Conservation (phyloP, 2,113 vertebrate species). For the Cairina moschata region DNA sequence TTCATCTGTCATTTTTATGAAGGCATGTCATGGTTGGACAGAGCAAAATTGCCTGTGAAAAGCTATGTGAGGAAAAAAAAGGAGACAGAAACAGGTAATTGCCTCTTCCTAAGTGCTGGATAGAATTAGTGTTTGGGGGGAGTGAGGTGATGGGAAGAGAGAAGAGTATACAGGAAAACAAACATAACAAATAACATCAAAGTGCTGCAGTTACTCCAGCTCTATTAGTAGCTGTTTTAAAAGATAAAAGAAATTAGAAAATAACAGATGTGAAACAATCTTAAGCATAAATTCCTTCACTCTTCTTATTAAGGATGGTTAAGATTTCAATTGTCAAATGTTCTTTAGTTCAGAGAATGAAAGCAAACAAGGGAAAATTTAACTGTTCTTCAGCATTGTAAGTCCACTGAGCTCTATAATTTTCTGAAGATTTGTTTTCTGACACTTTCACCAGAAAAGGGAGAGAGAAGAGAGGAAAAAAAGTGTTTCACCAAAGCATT, state of each 20-base stretch:
- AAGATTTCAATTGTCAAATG: constrained; percentile 37
- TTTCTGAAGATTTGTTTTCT: constrained; percentile 61
- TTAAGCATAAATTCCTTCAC: constrained; percentile 59
- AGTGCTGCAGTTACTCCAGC: background rate
- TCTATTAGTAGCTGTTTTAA: background rate
- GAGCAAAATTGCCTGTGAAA: constrained; percentile 67
- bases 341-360: constrained; percentile 39
- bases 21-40: constrained; percentile 51
- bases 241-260: constrained; percentile 63
- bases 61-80: constrained; percentile 19
- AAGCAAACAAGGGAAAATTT: constrained; percentile 42
- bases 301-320: constrained; percentile 35
- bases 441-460: constrained; percentile 46
- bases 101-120: constrained; percentile 12
- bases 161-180: background rate
- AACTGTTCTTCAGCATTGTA: constrained; percentile 28
- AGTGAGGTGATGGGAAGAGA: background rate
- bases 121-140: constrained; percentile 30
- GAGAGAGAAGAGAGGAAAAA: background rate
- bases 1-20: constrained; percentile 67
- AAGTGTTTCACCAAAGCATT: constrained; percentile 48
- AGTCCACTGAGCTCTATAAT: constrained; percentile 67
- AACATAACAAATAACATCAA: constrained; percentile 15
- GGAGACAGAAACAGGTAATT: constrained; percentile 19
- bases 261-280: constrained; percentile 34